phyloP scores from a whole-genome alignment of 2,113 vertebrate species.

The Eurystomus gularis region DNA sequence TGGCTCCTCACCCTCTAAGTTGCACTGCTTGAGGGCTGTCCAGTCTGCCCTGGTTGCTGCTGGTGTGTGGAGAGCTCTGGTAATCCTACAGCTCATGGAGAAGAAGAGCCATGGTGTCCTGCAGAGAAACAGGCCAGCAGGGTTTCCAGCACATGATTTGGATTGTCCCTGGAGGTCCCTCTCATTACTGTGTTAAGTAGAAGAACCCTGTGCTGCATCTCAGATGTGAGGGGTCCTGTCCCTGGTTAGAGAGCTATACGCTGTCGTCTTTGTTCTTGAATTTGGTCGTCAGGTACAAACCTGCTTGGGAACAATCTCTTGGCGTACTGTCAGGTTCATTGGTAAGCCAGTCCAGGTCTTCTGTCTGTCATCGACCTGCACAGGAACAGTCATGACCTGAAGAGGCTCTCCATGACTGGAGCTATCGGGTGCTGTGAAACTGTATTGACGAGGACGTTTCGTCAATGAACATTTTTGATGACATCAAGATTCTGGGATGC shows the following conservation, averaged over 20 bases:
- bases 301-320: neutral
- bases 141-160: neutral
- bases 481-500: neutral
- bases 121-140: neutral
- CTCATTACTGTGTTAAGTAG: rapidly evolving
- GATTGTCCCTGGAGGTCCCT: neutral
- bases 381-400: neutral
- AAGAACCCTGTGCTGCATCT: neutral
- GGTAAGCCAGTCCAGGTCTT: neutral
- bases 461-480: no score
- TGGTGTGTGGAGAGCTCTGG: neutral
- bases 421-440: no score
- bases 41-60: neutral
- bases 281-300: neutral
- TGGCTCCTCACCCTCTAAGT: neutral
- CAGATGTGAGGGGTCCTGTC: neutral
- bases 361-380: rapidly evolving
- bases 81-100: neutral
- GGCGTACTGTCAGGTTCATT: rapidly evolving
- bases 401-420: neutral
- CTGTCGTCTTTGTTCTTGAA: neutral
- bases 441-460: neutral
- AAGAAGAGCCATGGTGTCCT: neutral
- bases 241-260: rapidly evolving
- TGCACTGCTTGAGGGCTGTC: neutral